Evolutionary conservation across 1,140 invertebrate genomes (phyloP).

Genomic region (Monomorium pharaonis): DNA sequence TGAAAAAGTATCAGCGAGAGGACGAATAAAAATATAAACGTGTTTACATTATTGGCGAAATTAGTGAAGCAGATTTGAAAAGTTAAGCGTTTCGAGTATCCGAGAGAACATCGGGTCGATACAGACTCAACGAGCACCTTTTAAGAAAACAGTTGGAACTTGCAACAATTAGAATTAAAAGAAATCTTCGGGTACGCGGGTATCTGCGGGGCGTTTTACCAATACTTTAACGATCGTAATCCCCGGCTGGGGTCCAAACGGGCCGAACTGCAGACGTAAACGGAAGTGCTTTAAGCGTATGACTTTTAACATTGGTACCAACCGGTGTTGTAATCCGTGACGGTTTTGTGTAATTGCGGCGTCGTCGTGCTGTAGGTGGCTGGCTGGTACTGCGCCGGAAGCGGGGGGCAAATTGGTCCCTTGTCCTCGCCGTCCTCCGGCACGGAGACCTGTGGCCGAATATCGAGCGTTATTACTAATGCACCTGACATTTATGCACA

Average conservation of each 20-base stretch:
- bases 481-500: constrained; percentile 79
- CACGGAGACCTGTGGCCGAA: constrained; percentile 82
- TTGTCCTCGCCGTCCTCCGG: constrained; percentile 78
- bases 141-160: neutral
- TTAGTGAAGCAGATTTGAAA: neutral
- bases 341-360: constrained; percentile 83
- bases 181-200: neutral
- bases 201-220: neutral
- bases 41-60: neutral
- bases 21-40: neutral
- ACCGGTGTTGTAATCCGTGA: constrained; percentile 79
- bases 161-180: neutral
- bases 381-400: constrained; percentile 82
- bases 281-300: neutral
- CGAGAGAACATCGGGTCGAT: neutral
- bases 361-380: constrained; percentile 80
- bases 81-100: neutral
- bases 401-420: constrained; percentile 84
- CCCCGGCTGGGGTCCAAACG: neutral
- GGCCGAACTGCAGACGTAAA: neutral
- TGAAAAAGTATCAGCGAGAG: neutral
- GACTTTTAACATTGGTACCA: constrained; percentile 56
- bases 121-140: neutral
- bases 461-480: constrained; percentile 82
- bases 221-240: neutral